Evolutionary conservation across 2,888 invertebrate genomes (phyloP).

Genomic region (Myopa testacea): DNA sequence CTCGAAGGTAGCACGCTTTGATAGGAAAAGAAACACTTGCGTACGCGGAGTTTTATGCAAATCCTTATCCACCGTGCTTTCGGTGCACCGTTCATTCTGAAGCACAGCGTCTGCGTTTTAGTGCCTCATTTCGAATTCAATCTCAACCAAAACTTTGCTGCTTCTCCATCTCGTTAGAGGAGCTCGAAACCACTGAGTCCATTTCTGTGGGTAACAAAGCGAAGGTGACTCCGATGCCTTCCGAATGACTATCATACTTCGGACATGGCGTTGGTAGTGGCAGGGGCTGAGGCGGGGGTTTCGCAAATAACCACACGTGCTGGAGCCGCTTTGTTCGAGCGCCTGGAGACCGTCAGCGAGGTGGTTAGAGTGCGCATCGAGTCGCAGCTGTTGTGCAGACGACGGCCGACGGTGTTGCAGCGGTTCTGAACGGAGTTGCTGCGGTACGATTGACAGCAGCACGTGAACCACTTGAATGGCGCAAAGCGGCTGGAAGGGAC

Average conservation of each 20-base stretch:
- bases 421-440: conserved; percentile 62
- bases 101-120: not conserved
- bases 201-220: not conserved
- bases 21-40: too few relatives aligned
- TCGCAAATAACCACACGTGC: conserved; percentile 65
- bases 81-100: too few relatives aligned
- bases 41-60: too few relatives aligned
- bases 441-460: conserved; percentile 70
- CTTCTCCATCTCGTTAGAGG: not conserved
- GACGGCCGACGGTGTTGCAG: conserved; percentile 65
- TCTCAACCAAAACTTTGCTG: not conserved
- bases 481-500: conserved; percentile 69
- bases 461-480: conserved; percentile 76
- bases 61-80: too few relatives aligned
- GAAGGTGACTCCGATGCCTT: not conserved
- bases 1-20: too few relatives aligned
- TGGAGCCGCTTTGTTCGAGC: conserved; percentile 62
- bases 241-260: conserved; percentile 65
- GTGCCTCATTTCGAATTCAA: not conserved
- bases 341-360: conserved; percentile 65
- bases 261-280: conserved; percentile 63
- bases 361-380: conserved; percentile 68
- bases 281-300: conserved; percentile 56
- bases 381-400: conserved; percentile 67
- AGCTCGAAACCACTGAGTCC: not conserved